Conservation (phyloP, 2,113 vertebrate genomes). For the Rhinopithecus roxellana region DNA sequence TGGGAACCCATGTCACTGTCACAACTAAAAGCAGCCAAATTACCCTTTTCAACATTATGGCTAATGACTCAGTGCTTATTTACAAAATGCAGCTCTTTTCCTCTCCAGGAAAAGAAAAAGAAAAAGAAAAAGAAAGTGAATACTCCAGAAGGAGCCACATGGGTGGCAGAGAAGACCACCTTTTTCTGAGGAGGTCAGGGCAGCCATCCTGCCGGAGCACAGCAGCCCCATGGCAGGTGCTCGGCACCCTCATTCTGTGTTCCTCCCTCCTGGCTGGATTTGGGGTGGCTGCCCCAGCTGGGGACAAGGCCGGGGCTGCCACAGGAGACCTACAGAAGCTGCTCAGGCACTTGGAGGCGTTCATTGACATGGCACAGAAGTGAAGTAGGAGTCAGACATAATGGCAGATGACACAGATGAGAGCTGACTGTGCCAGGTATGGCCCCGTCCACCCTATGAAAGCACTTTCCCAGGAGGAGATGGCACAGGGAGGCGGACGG, state of each 20-base stretch:
- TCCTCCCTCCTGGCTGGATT: too few relatives aligned
- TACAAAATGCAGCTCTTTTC: not conserved
- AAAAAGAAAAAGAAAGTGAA: not conserved
- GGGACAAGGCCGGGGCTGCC: not conserved
- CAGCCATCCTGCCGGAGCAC: not conserved
- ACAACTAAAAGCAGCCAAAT: constrained; percentile 65
- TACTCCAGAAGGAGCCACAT: not conserved
- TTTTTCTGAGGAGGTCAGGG: not conserved
- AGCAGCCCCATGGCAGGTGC: rapidly evolving
- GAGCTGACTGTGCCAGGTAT: not conserved
- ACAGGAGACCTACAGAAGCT: not conserved
- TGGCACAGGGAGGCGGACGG: not conserved
- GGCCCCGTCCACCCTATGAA: not conserved
- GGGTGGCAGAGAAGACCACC: not conserved
- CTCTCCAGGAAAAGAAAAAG: not conserved
- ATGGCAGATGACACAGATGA: not conserved
- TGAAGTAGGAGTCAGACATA: not conserved
- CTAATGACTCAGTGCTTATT: constrained; percentile 51
- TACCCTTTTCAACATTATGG: not conserved
- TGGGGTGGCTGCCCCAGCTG: not conserved
- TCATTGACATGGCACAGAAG: not conserved
- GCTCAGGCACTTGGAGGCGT: too few relatives aligned
- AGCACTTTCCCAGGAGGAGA: too few relatives aligned
- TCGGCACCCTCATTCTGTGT: rapidly evolving
- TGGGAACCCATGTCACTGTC: not conserved